Base-by-base conservation (phyloP, 2,113 vertebrate genomes). In the Caretta caretta region DNA sequence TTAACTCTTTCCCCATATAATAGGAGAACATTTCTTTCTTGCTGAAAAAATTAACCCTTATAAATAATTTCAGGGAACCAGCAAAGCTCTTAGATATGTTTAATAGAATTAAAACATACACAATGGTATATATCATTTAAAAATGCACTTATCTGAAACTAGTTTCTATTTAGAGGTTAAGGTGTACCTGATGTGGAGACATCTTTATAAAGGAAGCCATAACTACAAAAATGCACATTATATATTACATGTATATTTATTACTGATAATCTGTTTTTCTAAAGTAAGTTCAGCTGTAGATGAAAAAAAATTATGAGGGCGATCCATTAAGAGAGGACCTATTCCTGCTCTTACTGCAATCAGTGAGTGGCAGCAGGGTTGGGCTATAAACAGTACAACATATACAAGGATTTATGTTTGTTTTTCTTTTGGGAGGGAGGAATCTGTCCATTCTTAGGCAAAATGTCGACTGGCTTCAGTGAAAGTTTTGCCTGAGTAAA, bases 361-460 rank as follows among this genome's bases (percentile, higher is more conserved):
- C 80, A 80, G 79, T 54, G 80, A 84, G 85, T 82, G 83, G 90
- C 92, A 94, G 75, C 57, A 84, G 89, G 78, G 93, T 95, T 93
- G 95, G 90, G 78, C 82, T 93, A 69, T 94, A 91, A 96, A 90
- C 38, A 88, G 86, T 79, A 0, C 0, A 94, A 92, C 94, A 90
- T 83, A 90, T 24, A 92, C 89, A 54, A 93, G 90, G 78, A 93
- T 92, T 96, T 96, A 84, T 31, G 84, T 95, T 76, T 42, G 56
- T 62, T 94, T 96, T 96, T 94, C 90, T 90, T 97, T 91, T 94
- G 88, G 92, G 84, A 93, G 72, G 56, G 79, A 8, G 2, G 50
- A 88, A 75, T 84, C 93, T 96, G 69, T 93, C 86, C 57, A 90
- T 62, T 89, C 90, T 94, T 86, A 78, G 93, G 59, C 54, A 87